A percentile compares a stretch with the other conserved stretches of the same genome.
Evolutionary conservation across 1,140 invertebrate species (phyloP).

Genomic region (Drosophila gunungcola): DNA sequence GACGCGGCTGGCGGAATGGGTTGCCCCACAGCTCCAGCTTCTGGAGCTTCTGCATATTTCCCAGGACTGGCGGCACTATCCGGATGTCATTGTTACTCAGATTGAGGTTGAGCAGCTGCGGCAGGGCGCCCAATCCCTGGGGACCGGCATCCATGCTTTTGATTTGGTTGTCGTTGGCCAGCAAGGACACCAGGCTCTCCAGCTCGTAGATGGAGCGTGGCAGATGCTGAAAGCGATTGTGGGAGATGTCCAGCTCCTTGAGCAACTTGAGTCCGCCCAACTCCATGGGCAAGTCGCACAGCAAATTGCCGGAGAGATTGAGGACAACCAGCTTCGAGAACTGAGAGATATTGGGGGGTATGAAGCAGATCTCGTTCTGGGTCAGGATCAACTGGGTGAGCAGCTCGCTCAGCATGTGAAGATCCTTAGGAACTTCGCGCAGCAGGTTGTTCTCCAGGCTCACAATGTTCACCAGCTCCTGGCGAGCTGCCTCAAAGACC

Average conservation of each 20-base stretch:
- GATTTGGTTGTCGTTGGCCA: slow-evolving; percentile 88
- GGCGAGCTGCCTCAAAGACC: slow-evolving; percentile 38
- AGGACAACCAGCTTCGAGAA: slow-evolving; percentile 33
- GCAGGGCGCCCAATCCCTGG: slow-evolving; percentile 87
- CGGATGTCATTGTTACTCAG: slow-evolving; percentile 92
- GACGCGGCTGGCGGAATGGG: slow-evolving; percentile 92
- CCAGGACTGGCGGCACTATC: slow-evolving; percentile 91
- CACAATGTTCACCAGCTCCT: slow-evolving; percentile 53
- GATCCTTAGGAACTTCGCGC: slow-evolving; percentile 28
- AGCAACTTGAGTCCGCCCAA: slow-evolving; percentile 38
- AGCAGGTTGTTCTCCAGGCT: slow-evolving; percentile 40
- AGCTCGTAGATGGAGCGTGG: slow-evolving; percentile 54
- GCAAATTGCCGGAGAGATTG: slow-evolving; percentile 50
- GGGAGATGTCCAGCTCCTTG: slow-evolving; percentile 46
- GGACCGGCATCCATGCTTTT: slow-evolving; percentile 88
- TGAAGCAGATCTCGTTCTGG: slow-evolving; percentile 41
- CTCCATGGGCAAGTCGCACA: slow-evolving; percentile 54
- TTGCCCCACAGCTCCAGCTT: slow-evolving; percentile 91
- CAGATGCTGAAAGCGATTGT: slow-evolving; percentile 50
- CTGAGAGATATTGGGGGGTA: slow-evolving; percentile 58
- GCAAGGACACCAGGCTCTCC: slow-evolving; percentile 22
- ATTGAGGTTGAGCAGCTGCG: slow-evolving; percentile 89
- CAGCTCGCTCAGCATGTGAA: slow-evolving; percentile 35
- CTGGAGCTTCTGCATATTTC: slow-evolving; percentile 90
- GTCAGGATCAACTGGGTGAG: slow-evolving; percentile 38